Evolutionary conservation across 1,140 invertebrate species (phyloP), one percentile per base, ranked within the genome.

Genomic region (Drosophila nikananu): DNA sequence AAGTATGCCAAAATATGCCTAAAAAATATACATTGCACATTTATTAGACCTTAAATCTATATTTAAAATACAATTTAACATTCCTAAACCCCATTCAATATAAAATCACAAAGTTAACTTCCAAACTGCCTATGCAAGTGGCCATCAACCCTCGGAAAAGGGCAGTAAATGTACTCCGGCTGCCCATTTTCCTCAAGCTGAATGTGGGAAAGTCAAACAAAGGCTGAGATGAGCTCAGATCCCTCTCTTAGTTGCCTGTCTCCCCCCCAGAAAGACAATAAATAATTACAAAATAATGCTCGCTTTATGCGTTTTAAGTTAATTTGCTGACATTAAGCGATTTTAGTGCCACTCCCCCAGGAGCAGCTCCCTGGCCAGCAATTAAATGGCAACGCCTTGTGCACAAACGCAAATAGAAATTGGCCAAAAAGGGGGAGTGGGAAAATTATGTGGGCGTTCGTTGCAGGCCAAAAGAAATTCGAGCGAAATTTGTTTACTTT

Each of bases 281-380:
- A 91, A 91, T 91, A 91, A 91, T 91, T 91, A 91, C 86, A 91
- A 87, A 91, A 91, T 91, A 91, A 91, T 91, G 86, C 73, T 68
- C 86, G 83, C 86, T 91, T 81, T 91, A 91, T 91, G 86, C 86
- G 86, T 91, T 91, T 91, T 91, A 90, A 91, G 86, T 90, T 90
- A 90, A 90, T 90, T 90, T 90, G 82, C 79, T 82, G 86, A 91
- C 86, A 91, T 90, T 90, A 90, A 74, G 81, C 86, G 81, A 90
- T 90, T 90, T 90, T 76, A 84, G 84, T 87, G 83, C 73, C 64
- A 64, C 71, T 71, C 83, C 68, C 75, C 75, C 76, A 57, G 75
- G 42, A 58, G 35, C 48, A 59, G 51, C 61, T 57, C 57, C 30
- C 54, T 52, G 30, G 37, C 27, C n/a, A 15, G 81, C 75, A 91